A percentile compares a stretch with the other conserved stretches of the same genome.
These are phyloP conservation scores for Nycticebus coucang DNA, from an alignment of 2,113 vertebrate species.

Conservation along the genomic window DNA sequence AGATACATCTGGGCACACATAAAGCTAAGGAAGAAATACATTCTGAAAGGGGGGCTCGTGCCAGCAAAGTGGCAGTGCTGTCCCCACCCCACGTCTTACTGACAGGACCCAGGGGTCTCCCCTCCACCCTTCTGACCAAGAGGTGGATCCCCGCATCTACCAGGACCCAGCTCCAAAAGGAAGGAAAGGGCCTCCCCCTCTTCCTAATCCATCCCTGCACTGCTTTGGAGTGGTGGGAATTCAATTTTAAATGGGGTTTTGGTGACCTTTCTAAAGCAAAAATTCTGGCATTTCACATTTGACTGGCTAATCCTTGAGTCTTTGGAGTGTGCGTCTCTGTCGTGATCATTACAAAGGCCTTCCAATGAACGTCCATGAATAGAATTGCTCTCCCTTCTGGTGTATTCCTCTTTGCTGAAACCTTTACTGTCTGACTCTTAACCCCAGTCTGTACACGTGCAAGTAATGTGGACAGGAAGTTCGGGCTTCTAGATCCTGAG, in stretches of 20 bases:
- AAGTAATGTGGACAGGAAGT: neutral
- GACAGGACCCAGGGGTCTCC: neutral
- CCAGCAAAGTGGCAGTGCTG: neutral
- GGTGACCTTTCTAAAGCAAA: neutral
- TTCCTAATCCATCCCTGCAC: neutral
- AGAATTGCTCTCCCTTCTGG: neutral
- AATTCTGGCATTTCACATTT: neutral
- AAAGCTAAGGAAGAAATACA: neutral
- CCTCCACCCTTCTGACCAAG: too few relatives aligned
- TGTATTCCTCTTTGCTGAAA: neutral
- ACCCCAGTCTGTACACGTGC: neutral
- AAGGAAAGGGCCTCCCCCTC: neutral
- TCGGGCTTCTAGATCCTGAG: neutral
- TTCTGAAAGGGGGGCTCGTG: neutral
- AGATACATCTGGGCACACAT: neutral
- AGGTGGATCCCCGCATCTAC: accelerated
- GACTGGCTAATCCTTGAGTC: neutral
- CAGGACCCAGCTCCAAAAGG: neutral
- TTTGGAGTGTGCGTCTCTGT: neutral
- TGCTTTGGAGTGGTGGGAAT: neutral
- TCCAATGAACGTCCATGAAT: neutral
- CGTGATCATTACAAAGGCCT: neutral
- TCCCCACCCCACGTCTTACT: neutral
- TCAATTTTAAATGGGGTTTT: neutral
- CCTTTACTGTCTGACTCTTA: neutral